These are phyloP conservation scores for Ceyx cyanopectus DNA, from an alignment of 2,113 vertebrate species.

Conservation along the genomic window DNA sequence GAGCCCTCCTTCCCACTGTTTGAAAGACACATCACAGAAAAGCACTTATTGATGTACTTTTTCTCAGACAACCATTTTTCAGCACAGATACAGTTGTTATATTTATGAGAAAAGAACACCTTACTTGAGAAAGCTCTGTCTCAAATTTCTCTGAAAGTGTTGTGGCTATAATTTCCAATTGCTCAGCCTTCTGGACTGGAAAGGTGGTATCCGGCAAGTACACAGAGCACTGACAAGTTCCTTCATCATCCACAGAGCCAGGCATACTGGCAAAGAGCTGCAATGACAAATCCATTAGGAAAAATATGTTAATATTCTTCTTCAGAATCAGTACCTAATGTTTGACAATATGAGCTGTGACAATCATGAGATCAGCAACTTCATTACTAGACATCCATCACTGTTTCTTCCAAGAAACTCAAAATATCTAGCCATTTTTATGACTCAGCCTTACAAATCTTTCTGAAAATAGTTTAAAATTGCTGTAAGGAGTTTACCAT, in stretches of 20 bases:
- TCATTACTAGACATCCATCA: background rate
- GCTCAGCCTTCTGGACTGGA: constrained; percentile 74
- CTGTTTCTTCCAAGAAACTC: background rate
- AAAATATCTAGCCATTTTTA: background rate
- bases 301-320: background rate
- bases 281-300: background rate
- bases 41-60: background rate
- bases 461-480: background rate
- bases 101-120: constrained; percentile 3
- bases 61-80: background rate
- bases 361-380: background rate
- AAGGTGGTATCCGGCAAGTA: constrained; percentile 75
- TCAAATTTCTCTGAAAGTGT: constrained; percentile 66
- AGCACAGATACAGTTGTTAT: background rate
- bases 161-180: constrained; percentile 53
- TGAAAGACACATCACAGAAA: background rate
- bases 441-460: background rate
- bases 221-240: constrained; percentile 75
- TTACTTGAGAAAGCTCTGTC: constrained; percentile 78
- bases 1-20: background rate
- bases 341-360: background rate
- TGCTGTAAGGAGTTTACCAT: background rate
- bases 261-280: constrained; percentile 73
- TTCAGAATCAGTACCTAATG: background rate
- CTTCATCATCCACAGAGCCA: constrained; percentile 50